A percentile compares a stretch with the other conserved stretches of the same genome.
Conservation (phyloP, 1,140 invertebrate genomes). For the Xylocopa sonorina region DNA sequence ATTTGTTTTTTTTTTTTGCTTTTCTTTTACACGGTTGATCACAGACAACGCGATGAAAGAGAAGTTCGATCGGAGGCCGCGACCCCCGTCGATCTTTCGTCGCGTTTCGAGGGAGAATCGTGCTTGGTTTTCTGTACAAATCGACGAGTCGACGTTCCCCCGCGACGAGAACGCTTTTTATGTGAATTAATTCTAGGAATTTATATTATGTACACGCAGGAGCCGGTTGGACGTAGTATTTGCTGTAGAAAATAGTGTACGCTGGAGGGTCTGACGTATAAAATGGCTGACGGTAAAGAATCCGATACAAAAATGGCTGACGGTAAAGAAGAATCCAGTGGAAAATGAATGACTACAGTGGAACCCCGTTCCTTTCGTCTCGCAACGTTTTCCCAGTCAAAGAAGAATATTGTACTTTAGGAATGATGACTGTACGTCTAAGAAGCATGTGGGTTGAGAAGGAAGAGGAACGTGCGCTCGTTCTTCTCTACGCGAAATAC, state of each 20-base stretch:
- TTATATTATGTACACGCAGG: neutral
- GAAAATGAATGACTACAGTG: neutral
- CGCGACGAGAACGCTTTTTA: neutral
- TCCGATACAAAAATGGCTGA: neutral
- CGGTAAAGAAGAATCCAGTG: neutral
- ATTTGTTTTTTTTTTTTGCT: neutral
- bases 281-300: neutral
- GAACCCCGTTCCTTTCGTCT: no score
- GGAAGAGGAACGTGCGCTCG: neutral
- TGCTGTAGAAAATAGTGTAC: neutral
- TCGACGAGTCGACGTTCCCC: neutral
- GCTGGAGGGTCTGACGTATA: neutral
- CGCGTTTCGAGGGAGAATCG: neutral
- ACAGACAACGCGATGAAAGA: conserved; percentile 42
- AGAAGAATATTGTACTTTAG: no score
- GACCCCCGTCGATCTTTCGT: neutral
- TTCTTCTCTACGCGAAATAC: conserved; percentile 5
- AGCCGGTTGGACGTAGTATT: conserved; percentile 1
- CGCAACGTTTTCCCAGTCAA: no score
- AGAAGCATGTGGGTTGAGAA: no score
- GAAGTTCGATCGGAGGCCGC: neutral
- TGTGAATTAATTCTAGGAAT: neutral
- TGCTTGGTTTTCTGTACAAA: conserved; percentile 8
- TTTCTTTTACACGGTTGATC: conserved; percentile 33
- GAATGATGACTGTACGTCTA: neutral